Percentiles rank a stretch among this genome's conserved stretches.
Evolutionary conservation across 2,797 vertebrate genomes (phyloP).

Genomic region (Dromococcyx pavoninus): DNA sequence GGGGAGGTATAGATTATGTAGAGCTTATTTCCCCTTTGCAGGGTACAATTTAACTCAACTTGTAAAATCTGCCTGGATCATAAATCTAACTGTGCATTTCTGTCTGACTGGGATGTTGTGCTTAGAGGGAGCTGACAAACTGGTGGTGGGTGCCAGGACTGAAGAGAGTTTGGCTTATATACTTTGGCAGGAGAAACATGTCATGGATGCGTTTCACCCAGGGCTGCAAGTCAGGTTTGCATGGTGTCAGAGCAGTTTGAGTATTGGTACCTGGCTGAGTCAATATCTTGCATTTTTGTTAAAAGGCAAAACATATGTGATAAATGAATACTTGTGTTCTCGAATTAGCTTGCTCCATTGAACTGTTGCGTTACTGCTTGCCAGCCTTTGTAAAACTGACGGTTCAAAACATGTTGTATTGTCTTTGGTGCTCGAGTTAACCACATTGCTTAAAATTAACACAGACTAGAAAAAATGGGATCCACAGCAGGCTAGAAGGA

Average conservation of each 20-base stretch:
- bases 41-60: not conserved
- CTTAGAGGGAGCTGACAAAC: not conserved
- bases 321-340: conserved; percentile 2
- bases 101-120: not conserved
- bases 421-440: not conserved
- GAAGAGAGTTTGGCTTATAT: not conserved
- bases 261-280: not conserved
- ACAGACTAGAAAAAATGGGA: not conserved
- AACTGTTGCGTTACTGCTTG: not conserved
- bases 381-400: conserved; percentile 6
- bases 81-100: not conserved
- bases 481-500: not conserved
- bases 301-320: not conserved
- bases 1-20: not conserved
- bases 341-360: not conserved
- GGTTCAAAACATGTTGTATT: not conserved
- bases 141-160: not conserved
- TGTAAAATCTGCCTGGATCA: not conserved
- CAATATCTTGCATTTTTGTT: not conserved
- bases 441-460: not conserved
- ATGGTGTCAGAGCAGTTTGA: accelerated
- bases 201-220: not conserved
- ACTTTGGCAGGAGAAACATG: not conserved
- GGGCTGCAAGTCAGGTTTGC: not conserved
- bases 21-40: not conserved